A percentile compares a stretch with the other conserved stretches of the same genome.
Evolutionary conservation across 1,140 invertebrate species (phyloP).

Genomic region (Caenorhabditis briggsae): DNA sequence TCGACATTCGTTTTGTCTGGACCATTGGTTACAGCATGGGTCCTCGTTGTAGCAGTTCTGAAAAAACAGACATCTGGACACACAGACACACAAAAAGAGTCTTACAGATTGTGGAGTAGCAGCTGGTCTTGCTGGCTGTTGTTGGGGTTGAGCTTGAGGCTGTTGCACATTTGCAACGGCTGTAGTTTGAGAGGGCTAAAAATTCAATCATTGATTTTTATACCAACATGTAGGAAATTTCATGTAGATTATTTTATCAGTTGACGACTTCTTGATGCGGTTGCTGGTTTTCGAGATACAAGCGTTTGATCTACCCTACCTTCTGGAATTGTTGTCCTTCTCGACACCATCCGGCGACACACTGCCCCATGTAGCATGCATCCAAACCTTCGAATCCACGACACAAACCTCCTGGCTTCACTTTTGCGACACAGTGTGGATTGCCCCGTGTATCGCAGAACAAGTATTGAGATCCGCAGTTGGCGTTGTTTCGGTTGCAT

Average conservation of each 20-base stretch:
- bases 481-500: constrained; percentile 70
- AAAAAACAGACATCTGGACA: neutral
- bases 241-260: neutral
- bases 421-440: constrained; percentile 75
- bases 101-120: constrained; percentile 24
- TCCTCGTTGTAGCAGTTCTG: constrained; percentile 68
- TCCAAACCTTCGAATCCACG: constrained; percentile 76
- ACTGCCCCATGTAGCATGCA: constrained; percentile 71
- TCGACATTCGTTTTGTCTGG: constrained; percentile 56
- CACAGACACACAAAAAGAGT: neutral
- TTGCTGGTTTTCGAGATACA: too few species aligned
- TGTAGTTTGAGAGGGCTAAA: constrained; percentile 40
- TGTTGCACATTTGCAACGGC: constrained; percentile 44
- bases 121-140: neutral
- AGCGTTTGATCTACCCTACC: constrained; percentile 12
- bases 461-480: constrained; percentile 76
- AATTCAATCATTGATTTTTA: neutral
- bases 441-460: constrained; percentile 74
- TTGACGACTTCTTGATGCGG: neutral
- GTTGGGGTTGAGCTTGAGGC: neutral
- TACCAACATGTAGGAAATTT: neutral
- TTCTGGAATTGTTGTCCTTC: constrained; percentile 59
- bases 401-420: constrained; percentile 72
- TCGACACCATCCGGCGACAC: constrained; percentile 70
- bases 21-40: constrained; percentile 67